Conservation (phyloP, 2,797 vertebrate species). For the Petrocephalus sullivani region DNA sequence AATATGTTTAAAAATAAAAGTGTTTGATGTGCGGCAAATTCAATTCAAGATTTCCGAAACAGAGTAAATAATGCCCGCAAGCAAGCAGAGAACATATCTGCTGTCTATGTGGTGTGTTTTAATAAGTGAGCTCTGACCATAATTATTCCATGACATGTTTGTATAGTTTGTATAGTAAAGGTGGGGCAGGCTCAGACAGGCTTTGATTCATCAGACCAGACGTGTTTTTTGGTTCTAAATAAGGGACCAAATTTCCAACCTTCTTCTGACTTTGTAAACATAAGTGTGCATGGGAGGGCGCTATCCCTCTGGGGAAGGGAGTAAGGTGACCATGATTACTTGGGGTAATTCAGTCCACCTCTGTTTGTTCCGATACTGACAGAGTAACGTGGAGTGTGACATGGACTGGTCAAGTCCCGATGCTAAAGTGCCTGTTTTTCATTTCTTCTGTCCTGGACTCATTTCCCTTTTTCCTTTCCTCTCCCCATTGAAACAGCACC, state of each 20-base stretch:
- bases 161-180: not conserved
- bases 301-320: not conserved
- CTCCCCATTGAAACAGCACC: not conserved
- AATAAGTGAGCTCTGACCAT: not conserved
- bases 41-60: not conserved
- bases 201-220: not conserved
- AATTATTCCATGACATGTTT: not conserved
- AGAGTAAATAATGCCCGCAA: not conserved
- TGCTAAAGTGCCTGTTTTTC: not conserved
- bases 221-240: conserved; percentile 1
- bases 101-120: not conserved
- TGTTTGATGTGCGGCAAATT: not conserved
- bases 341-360: not conserved
- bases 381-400: not conserved
- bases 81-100: not conserved
- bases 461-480: not conserved
- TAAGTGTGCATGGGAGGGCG: not conserved
- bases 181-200: not conserved
- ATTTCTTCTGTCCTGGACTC: not conserved
- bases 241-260: not conserved
- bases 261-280: not conserved
- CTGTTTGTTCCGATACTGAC: not conserved
- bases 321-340: not conserved
- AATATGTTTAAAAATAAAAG: conserved; percentile 5
- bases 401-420: not conserved